phyloP scores from a whole-genome alignment of 2,113 vertebrate species.

The Mesoclemmys tuberculata region DNA sequence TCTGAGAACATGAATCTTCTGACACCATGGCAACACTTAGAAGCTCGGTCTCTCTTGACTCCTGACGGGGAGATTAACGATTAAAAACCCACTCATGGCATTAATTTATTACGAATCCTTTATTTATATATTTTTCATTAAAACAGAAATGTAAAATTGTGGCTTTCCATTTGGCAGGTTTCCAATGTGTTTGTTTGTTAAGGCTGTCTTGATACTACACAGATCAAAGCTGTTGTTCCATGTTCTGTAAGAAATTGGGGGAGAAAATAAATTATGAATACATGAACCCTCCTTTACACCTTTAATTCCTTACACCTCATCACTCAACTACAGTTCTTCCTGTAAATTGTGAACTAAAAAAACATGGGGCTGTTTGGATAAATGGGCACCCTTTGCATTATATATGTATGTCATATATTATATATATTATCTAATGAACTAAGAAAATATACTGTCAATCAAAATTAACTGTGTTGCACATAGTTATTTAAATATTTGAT shows the following conservation, averaged over 20 bases:
- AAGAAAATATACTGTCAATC: rapidly evolving
- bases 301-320: rapidly evolving
- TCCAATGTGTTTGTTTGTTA: not conserved
- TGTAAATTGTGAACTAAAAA: not conserved
- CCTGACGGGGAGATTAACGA: conserved; percentile 26
- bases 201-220: not conserved
- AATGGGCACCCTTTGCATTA: rapidly evolving
- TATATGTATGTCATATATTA: not conserved
- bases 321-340: not conserved
- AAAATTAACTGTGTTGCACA: not conserved
- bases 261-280: not conserved
- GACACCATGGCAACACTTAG: not conserved
- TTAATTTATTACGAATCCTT: conserved; percentile 4
- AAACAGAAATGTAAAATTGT: not conserved
- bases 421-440: not conserved
- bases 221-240: not conserved
- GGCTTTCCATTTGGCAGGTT: not conserved
- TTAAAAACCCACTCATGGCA: not conserved
- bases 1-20: not conserved
- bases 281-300: not conserved
- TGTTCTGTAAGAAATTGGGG: not conserved
- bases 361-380: not conserved
- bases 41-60: conserved; percentile 11
- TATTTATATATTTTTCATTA: not conserved
- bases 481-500: not conserved